Evolutionary conservation across 2,113 vertebrate genomes (phyloP).

Genomic region (Ciconia boyciana): DNA sequence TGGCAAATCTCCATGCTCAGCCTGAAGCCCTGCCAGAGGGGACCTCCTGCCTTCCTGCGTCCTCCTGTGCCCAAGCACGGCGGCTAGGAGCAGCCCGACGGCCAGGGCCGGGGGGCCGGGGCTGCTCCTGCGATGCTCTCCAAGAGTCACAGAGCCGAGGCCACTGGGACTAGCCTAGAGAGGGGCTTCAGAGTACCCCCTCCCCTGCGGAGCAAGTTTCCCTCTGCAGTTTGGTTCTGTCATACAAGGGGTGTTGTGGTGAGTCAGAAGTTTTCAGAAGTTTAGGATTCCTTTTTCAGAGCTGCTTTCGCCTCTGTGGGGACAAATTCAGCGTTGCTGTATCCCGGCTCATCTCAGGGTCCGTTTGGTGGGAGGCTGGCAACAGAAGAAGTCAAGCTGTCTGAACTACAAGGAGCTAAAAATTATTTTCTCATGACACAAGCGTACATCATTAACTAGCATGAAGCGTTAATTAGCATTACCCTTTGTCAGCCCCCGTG

Average conservation of each 20-base stretch:
- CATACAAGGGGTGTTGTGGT: background rate
- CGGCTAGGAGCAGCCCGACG: background rate
- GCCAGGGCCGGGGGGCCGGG: background rate
- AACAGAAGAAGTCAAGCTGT: background rate
- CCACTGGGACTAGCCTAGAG: background rate
- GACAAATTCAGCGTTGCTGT: fast-evolving
- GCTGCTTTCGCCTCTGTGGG: background rate
- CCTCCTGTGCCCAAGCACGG: background rate
- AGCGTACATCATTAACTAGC: background rate
- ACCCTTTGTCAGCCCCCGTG: background rate
- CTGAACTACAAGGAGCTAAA: background rate
- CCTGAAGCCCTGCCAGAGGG: background rate
- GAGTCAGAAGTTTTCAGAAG: background rate
- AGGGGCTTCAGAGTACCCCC: too few relatives aligned
- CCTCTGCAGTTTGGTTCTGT: background rate
- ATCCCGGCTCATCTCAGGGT: fast-evolving
- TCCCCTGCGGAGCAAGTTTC: background rate
- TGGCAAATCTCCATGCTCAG: background rate
- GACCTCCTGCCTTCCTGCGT: background rate
- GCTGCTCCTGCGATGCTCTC: background rate
- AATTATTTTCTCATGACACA: fast-evolving
- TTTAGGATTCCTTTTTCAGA: background rate
- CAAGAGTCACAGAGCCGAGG: background rate
- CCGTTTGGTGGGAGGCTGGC: fast-evolving
- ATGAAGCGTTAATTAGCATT: background rate